phyloP scores from a whole-genome alignment of 2,113 vertebrate species.

The Scomber colias region DNA sequence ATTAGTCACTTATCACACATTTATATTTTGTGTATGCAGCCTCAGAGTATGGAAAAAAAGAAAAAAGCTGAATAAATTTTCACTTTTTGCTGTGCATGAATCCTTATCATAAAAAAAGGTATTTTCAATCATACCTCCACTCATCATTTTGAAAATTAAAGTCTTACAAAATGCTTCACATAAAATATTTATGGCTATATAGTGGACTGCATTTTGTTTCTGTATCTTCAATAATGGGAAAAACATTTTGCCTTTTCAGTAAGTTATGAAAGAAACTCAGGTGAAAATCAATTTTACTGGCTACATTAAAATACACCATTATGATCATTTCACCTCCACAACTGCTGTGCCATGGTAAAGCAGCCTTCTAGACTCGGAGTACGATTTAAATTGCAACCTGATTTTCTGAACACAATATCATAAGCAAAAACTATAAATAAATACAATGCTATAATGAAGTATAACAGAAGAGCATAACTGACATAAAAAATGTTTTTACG shows the following conservation, averaged over 20 bases:
- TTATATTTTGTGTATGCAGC: background rate
- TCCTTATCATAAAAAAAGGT: background rate
- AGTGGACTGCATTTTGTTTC: background rate
- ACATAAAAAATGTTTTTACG: background rate
- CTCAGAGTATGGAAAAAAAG: background rate
- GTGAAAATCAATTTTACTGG: background rate
- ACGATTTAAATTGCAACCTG: background rate
- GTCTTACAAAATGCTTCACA: background rate
- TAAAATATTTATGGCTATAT: background rate
- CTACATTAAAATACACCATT: background rate
- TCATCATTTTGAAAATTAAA: background rate
- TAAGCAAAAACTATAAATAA: background rate
- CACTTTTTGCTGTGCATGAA: background rate
- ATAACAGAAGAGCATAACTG: conserved; percentile 5
- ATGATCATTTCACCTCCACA: background rate
- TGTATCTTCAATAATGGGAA: background rate
- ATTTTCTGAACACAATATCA: background rate
- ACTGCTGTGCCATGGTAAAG: background rate
- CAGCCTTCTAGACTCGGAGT: background rate
- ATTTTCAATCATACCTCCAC: background rate
- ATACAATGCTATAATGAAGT: background rate
- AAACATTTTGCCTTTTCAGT: background rate
- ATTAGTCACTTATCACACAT: conserved; percentile 3
- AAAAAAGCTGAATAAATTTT: background rate
- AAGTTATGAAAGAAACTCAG: background rate